Evolutionary conservation across 2,113 vertebrate genomes (phyloP), one percentile per base, ranked within the genome.

Genomic region (Eleginops maclovinus): DNA sequence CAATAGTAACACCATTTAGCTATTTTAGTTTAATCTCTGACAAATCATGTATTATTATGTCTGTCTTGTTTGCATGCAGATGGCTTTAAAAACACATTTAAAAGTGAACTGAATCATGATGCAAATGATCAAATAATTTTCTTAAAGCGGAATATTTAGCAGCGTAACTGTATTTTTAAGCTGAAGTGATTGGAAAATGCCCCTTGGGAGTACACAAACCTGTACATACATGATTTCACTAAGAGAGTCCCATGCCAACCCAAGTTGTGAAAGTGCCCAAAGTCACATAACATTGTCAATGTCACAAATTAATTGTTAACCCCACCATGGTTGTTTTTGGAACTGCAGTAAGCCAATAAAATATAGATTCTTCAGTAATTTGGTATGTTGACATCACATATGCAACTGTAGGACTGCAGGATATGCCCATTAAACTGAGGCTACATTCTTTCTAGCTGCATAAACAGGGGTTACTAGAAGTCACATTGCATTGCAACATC

Each of bases 401-500:
- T 3, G 1, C 3, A 13, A 17, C 7, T 28, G 58, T 6, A 22
- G 13, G 15, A 58, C 50, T 49, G 2, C 31, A 22, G 22, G 24
- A 69, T 47, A n/a, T 69, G 31, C 43, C 21, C 17, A 17, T 54
- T 53, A 75, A 67, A 44, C 40, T 8, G 9, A 70, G 19, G 13
- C 3, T 43, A 40, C 12, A 4, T n/a, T 31, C 10, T 41, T n/a
- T 61, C 16, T 54, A 12, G 21, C 40, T 63, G 50, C 43, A 49
- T 21, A 56, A 78, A 65, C 51, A 67, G 17, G 36, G 21, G 47
- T 80, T 72, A 62, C 40, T 22, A 4, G 10, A 76, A 78, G 47
- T 72, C 41, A 81, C 72, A 26, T 14, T n/a, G n/a, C n/a, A n/a
- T n/a, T n/a, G n/a, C n/a, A n/a, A 31, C 65, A n/a, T 61, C 44